A percentile compares a stretch with the other conserved stretches of the same genome.
phyloP scores from a whole-genome alignment of 2,888 invertebrate genomes.

The Meliscaeva auricollis region DNA sequence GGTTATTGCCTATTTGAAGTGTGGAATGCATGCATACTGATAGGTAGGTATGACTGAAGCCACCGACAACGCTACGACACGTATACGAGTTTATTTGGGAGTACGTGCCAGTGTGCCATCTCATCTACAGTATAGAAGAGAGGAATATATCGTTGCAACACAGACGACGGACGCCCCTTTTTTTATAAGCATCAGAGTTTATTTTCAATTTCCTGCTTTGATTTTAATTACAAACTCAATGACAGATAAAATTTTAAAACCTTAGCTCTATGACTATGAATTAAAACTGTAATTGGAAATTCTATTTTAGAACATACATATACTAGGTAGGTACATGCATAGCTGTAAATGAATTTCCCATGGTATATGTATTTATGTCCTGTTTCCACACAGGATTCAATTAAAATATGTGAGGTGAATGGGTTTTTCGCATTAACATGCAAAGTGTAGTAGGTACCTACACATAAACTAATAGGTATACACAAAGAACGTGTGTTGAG shows the following conservation, averaged over 20 bases:
- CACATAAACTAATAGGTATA: background rate
- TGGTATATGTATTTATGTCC: background rate
- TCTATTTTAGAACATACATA: constrained; percentile 20
- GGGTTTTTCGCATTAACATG: background rate
- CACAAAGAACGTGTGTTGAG: background rate
- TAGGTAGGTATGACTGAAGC: no score
- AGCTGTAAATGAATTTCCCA: constrained; percentile 5
- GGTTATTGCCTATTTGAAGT: background rate
- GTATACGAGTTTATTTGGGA: background rate
- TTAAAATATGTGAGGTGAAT: constrained; percentile 39
- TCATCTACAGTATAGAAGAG: background rate
- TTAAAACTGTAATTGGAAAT: constrained; percentile 41
- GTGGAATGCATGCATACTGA: constrained; percentile 40
- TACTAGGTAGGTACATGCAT: no score
- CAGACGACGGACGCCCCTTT: constrained; percentile 28
- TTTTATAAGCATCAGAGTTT: constrained; percentile 29
- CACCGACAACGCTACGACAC: background rate
- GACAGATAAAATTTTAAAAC: constrained; percentile 34
- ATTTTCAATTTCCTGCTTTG: constrained; percentile 61
- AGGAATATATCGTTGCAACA: constrained; percentile 27
- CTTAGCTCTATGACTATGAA: background rate
- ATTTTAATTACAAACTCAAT: constrained; percentile 54
- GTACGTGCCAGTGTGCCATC: constrained; percentile 52
- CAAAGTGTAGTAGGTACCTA: background rate
- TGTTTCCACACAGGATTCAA: constrained; percentile 36